Percentiles rank a stretch among this genome's conserved stretches.
Conservation (phyloP, 2,888 invertebrate genomes). For the Drosophila longiperda region DNA sequence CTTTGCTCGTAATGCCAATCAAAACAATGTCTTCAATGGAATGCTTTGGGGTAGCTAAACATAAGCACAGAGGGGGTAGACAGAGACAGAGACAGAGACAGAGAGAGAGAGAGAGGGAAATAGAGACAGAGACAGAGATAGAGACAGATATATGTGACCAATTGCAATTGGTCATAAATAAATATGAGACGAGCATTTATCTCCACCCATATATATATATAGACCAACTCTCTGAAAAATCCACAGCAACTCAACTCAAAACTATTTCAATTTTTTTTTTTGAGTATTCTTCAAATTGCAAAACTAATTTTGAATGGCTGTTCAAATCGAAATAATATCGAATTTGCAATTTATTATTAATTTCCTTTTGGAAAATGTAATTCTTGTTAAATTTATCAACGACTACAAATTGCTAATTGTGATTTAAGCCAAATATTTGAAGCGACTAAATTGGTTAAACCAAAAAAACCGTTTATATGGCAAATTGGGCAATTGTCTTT, state of each 20-base stretch:
- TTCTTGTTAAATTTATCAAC: not conserved
- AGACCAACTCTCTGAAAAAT: not conserved
- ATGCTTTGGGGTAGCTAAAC: slow-evolving; percentile 6
- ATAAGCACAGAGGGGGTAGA: not conserved
- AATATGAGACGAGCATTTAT: slow-evolving; percentile 42
- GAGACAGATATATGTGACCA: not conserved
- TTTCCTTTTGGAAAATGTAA: not conserved
- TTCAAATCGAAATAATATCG: not conserved
- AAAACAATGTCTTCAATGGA: slow-evolving; percentile 42
- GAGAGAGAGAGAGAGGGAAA: not conserved
- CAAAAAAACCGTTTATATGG: not conserved
- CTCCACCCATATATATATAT: slow-evolving; percentile 1
- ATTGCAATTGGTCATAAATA: slow-evolving; percentile 56
- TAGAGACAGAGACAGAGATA: not conserved
- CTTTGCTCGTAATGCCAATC: slow-evolving; percentile 50
- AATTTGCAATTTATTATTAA: not conserved
- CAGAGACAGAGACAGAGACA: not conserved
- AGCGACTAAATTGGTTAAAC: not conserved
- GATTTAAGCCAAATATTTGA: not conserved
- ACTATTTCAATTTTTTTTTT: not conserved
- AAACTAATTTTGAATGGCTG: not conserved
- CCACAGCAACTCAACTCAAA: not conserved
- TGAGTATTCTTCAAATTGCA: not conserved
- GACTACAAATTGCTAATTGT: not conserved
- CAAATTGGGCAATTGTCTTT: not conserved